Base-by-base conservation (phyloP, 2,113 vertebrate species). In the Hemiscyllium ocellatum region DNA sequence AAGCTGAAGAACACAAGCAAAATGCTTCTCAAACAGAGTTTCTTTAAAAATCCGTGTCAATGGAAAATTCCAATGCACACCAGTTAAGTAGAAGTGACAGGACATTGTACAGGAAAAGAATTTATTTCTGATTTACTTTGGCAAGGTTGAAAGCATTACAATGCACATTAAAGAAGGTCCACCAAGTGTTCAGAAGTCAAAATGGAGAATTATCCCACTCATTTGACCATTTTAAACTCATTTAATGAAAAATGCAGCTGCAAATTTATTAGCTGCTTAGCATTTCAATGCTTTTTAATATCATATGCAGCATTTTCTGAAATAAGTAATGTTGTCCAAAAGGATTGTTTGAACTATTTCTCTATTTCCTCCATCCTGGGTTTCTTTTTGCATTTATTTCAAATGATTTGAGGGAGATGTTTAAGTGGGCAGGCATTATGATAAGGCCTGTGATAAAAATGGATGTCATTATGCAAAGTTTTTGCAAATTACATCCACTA, bases 391-490 rank as follows among this genome's bases (percentile, higher is more conserved):
- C 37, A 76, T 95, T 95, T 95, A 95, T 76, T 95, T 95, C 94
- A 33, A 72, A 95, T 95, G 94, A 95, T 95, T 95, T 72, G 69
- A 33, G 37, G 94, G 68, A 76, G 52, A 70, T 95, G 52, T 70
- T 95, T 95, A 95, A 95, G 69, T 4, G 94, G 42, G 94, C 68
- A 72, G 94, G 94, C 68, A 95, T 95, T 72, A 76, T 95, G 69
- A 95, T 72, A 95, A 95, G 94, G 47, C 42, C 68, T 95, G 94
- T 95, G 69, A 95, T 95, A 95, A 95, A 91, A 95, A 72, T 95
- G 94, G 94, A 70, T 95, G 94, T 95, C 94, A 95, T 95, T 95
- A 95, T 95, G 94, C 94, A 95, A 95, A 95, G 94, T 95, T 95
- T 72, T 42, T 76, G 69, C 69, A 95, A 95, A 95, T 95, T 95